Evolutionary conservation across 2,888 invertebrate genomes (phyloP).

Genomic region (Volucella bombylans): DNA sequence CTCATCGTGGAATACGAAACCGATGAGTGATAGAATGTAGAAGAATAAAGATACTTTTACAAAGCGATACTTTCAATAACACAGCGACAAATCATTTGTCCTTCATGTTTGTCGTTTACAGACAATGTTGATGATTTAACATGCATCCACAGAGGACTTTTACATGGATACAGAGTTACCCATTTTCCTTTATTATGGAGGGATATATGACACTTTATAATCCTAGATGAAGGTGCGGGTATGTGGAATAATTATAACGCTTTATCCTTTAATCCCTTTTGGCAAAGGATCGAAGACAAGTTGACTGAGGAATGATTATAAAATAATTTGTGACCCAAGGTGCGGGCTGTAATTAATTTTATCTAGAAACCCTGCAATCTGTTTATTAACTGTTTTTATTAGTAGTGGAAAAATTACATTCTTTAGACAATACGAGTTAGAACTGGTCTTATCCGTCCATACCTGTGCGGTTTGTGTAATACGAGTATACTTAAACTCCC

Average conservation of each 20-base stretch:
- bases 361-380: conserved; percentile 33
- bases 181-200: neutral
- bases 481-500: conserved; percentile 15
- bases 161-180: neutral
- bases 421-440: neutral
- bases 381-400: conserved; percentile 5
- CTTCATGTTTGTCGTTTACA: conserved; percentile 9
- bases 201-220: neutral
- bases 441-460: neutral
- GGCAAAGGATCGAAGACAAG: neutral
- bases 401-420: conserved; percentile 20
- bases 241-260: too few relatives aligned
- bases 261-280: neutral
- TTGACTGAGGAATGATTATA: conserved; percentile 13
- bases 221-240: too few relatives aligned
- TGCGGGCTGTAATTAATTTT: conserved; percentile 42
- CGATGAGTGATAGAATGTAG: conserved; percentile 8
- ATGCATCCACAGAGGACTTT: neutral
- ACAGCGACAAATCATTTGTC: conserved; percentile 46
- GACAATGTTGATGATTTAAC: conserved; percentile 14
- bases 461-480: conserved; percentile 20
- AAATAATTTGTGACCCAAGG: conserved; percentile 40
- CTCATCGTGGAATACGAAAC: conserved; percentile 28
- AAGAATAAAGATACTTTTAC: conserved; percentile 42
- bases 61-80: conserved; percentile 60